Evolutionary conservation across 2,888 invertebrate species (phyloP).

Genomic region (Philereme transversata): DNA sequence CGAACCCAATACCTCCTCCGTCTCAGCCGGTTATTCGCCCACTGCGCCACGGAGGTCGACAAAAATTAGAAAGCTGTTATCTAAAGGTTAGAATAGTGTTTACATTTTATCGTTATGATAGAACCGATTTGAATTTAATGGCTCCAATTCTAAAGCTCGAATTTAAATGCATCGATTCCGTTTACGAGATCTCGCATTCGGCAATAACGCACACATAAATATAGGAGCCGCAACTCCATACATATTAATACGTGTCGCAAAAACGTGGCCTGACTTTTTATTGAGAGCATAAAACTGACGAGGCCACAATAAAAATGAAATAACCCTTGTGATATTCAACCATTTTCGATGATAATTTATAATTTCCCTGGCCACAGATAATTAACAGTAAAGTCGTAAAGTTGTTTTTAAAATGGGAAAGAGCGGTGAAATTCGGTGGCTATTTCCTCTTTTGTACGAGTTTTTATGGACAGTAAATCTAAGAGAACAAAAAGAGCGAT

Average conservation of each 20-base stretch:
- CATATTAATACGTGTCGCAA: constrained; percentile 62
- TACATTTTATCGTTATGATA: background rate
- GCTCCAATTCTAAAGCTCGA: constrained; percentile 16
- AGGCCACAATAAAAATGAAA: constrained; percentile 64
- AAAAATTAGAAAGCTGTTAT: too few species aligned
- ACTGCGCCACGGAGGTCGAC: too few species aligned
- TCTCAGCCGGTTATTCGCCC: too few species aligned
- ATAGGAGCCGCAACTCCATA: constrained; percentile 62
- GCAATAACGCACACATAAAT: constrained; percentile 45
- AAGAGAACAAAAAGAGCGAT: constrained; percentile 8
- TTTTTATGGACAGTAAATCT: constrained; percentile 20
- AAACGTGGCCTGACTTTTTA: constrained; percentile 64
- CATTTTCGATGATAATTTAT: constrained; percentile 59
- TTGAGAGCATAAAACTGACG: constrained; percentile 60
- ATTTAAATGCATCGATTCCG: constrained; percentile 31
- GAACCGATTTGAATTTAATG: background rate
- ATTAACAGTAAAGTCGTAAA: constrained; percentile 21
- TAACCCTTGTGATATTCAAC: constrained; percentile 58
- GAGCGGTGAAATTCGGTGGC: constrained; percentile 7
- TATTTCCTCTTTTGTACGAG: constrained; percentile 8
- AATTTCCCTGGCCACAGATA: constrained; percentile 27
- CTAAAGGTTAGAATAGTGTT: too few species aligned
- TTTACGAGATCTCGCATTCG: constrained; percentile 33
- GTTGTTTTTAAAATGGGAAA: constrained; percentile 19
- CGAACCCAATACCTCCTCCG: too few species aligned